phyloP scores from a whole-genome alignment of 2,888 invertebrate species.

The Quadriops clusia region DNA sequence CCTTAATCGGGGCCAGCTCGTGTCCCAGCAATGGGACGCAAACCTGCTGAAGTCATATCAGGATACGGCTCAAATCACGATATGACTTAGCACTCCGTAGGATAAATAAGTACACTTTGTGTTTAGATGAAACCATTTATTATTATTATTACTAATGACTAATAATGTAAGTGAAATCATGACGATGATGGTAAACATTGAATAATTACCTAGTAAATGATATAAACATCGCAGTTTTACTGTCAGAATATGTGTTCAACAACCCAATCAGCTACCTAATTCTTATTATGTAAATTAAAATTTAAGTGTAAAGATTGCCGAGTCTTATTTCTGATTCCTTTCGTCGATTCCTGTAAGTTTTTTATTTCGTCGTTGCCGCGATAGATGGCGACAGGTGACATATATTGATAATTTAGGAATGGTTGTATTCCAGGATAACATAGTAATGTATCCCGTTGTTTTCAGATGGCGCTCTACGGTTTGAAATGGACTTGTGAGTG shows the following conservation, averaged over 20 bases:
- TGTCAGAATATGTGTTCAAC: slow-evolving; percentile 38
- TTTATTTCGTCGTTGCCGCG: not conserved
- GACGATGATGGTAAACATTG: slow-evolving; percentile 30
- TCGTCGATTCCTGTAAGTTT: not conserved
- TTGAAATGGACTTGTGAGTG: too few relatives aligned
- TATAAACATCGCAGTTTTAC: slow-evolving; percentile 36
- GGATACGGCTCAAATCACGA: slow-evolving; percentile 33
- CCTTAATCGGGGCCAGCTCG: too few relatives aligned
- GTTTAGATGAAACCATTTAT: slow-evolving; percentile 17
- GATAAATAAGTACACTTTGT: slow-evolving; percentile 21
- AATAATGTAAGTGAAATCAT: slow-evolving; percentile 20
- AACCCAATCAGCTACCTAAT: slow-evolving; percentile 39
- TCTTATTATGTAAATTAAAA: slow-evolving; percentile 37
- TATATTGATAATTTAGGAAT: too few relatives aligned
- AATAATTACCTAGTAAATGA: slow-evolving; percentile 37
- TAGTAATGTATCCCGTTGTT: too few relatives aligned
- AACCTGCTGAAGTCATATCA: slow-evolving; percentile 23
- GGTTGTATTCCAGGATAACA: too few relatives aligned
- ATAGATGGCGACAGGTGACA: too few relatives aligned
- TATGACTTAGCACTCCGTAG: slow-evolving; percentile 19
- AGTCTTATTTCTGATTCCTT: slow-evolving; percentile 7
- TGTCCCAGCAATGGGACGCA: too few relatives aligned
- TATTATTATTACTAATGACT: slow-evolving; percentile 24
- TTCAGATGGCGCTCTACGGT: too few relatives aligned
- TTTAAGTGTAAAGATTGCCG: slow-evolving; percentile 24